Conservation (phyloP, 1,140 invertebrate genomes). For the Cecropterus lyciades region DNA sequence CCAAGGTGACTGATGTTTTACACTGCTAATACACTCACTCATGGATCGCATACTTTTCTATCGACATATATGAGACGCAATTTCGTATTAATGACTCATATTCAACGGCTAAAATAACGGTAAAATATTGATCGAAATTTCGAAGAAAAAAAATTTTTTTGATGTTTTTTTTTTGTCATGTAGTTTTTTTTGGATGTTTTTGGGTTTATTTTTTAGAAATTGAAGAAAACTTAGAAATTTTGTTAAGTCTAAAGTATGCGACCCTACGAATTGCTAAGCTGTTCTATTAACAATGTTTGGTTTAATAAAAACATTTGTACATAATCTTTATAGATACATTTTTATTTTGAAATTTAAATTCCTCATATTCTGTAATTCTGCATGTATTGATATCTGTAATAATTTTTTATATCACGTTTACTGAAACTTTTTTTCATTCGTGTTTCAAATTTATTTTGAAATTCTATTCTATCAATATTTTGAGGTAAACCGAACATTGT, state of each 20-base stretch:
- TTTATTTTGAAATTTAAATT: neutral
- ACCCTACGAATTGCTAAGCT: constrained; percentile 13
- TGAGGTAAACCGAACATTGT: constrained; percentile 20
- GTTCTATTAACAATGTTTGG: constrained; percentile 29
- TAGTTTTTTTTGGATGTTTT: too few relatives aligned
- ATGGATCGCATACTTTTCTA: neutral
- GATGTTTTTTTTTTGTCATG: too few relatives aligned
- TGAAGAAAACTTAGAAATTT: too few relatives aligned
- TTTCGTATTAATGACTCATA: neutral
- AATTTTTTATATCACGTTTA: too few relatives aligned
- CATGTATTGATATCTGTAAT: too few relatives aligned
- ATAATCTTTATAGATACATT: neutral
- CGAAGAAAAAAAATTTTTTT: too few relatives aligned
- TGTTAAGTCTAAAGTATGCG: constrained; percentile 9
- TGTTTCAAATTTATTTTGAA: neutral
- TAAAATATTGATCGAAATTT: too few relatives aligned
- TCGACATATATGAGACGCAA: neutral
- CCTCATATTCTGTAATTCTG: too few relatives aligned
- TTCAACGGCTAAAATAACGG: too few relatives aligned
- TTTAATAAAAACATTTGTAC: constrained; percentile 21
- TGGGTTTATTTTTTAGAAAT: too few relatives aligned
- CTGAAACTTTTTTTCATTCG: too few relatives aligned
- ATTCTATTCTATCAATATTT: neutral
- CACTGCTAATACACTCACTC: constrained; percentile 41
- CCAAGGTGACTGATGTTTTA: constrained; percentile 75